Evolutionary conservation across 2,113 vertebrate genomes (phyloP), one percentile per base, ranked within the genome.

Genomic region (Ariopsis seemanni): DNA sequence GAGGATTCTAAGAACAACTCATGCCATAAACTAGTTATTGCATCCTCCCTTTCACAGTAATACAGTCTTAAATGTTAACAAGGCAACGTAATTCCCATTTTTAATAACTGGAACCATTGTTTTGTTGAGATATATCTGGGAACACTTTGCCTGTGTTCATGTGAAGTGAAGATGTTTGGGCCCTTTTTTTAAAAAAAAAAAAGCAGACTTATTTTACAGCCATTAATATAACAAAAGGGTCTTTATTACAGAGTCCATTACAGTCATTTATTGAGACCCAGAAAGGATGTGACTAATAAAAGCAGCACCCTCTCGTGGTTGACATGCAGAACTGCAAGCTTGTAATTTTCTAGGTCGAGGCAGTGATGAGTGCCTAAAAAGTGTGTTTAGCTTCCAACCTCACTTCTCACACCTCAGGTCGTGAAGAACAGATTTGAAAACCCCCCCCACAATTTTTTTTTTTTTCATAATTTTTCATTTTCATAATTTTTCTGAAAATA

Each of bases 251-350:
- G 58, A 22, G 4, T 4, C 50, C 30, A 30, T 34, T 82, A 62
- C 9, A 48, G 77, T 82, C 20, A 42, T 81, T 81, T 20, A 12
- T 60, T 50, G 20, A 57, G 34, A 5, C 3, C 10, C 20, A 50
- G 20, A n/a, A 42, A 25, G 12, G 18, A 55, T 15, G 18, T 22
- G 20, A 52, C 5, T 14, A 72, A 53, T 25, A 42, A 60, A 83
- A 65, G 25, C 85, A 65, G n/a, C 1, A 20, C 81, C 86, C 48
- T 87, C 86, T 87, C 67, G 81, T 87, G 86, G 42, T 52, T 83
- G 0, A n/a, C 77, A 63, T 63, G 34, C 8, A 57, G n/a, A 83
- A 83, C 6, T 30, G 55, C 78, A 79, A 27, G 72, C 25, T 77
- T 17, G 20, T 60, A 62, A 18, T 48, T 25, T 34, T 30, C 57